Evolutionary conservation across 2,797 vertebrate genomes (phyloP), one percentile per base, ranked within the genome.

Genomic region (Sebastes glaucus): DNA sequence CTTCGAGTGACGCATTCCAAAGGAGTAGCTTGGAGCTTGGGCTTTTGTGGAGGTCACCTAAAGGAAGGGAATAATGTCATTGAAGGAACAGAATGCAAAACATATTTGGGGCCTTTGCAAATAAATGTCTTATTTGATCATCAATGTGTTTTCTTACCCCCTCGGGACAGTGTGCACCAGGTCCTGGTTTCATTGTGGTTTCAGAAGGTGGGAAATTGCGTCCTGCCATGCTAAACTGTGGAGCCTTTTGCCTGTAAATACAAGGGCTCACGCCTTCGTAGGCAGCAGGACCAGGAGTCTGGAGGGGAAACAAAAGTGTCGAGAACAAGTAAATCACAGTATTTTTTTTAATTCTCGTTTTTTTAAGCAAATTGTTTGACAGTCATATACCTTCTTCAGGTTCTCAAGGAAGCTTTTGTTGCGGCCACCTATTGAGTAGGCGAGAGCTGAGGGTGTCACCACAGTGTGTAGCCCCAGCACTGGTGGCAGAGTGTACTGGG

Each of bases 271-370:
- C 96, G 71, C 92, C 89, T 27, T 89, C 94, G 80, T 99, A 98
- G 42, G 96, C 93, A 71, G 96, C 97, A 42, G 97, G 98, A 0
- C 97, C 97, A 0, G 97, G 98, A 38, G 95, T 97, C 97, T 99
- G 83, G 46, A 80, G 16, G 7, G 14, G 25, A 67, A 35, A 63
- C 2, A 49, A 18, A 57, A 42, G 6, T 1, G 73, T 2, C 57
- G 27, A 62, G 5, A 28, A 46, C 11, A 85, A 53, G 0, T 22
- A 23, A 52, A 65, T 57, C 10, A 28, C 8, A 49, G 2, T 5
- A 25, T n/a, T 67, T 62, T 1, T 22, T 18, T 59, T 5, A 2
- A 14, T 4, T 38, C 53, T 22, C 22, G 63, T 5, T 3, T 11
- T 65, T 68, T 63, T 22, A 1, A 53, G 30, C 4, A 52, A 9